A percentile compares a stretch with the other conserved stretches of the same genome.
phyloP scores from a whole-genome alignment of 2,888 invertebrate genomes.

The Onthophagus sagittarius region DNA sequence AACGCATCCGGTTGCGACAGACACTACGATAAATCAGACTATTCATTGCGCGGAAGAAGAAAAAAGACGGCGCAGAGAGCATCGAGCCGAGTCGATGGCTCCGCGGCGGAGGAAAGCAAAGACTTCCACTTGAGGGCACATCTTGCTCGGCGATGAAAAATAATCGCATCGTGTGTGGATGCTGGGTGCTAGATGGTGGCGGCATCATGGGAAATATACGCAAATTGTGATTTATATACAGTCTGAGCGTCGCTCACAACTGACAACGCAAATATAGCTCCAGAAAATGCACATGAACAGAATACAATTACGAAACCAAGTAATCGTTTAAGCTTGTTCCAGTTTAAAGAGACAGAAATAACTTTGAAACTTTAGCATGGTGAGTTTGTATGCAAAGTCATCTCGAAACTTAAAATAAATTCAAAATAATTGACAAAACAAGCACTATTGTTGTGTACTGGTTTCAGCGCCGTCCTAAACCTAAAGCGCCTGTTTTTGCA shows the following conservation, averaged over 20 bases:
- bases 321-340: too few species aligned
- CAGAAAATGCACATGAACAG: background rate
- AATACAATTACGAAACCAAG: background rate
- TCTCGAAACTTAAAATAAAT: too few species aligned
- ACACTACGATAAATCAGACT: conserved; percentile 33
- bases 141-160: background rate
- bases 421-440: too few species aligned
- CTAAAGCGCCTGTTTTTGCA: too few species aligned
- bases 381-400: too few species aligned
- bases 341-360: too few species aligned
- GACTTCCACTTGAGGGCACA: background rate
- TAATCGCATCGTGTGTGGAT: background rate
- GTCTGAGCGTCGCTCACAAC: background rate
- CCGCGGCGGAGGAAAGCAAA: background rate
- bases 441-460: too few species aligned
- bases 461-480: too few species aligned
- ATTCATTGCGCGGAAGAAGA: conserved; percentile 35
- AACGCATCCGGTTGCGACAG: background rate
- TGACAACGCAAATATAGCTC: background rate
- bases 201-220: background rate
- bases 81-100: background rate
- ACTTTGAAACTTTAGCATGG: too few species aligned
- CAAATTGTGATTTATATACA: background rate
- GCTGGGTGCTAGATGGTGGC: background rate
- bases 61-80: conserved; percentile 11